Evolutionary conservation across 2,113 vertebrate genomes (phyloP), one percentile per base, ranked within the genome.

Genomic region (Halichoerus grypus): DNA sequence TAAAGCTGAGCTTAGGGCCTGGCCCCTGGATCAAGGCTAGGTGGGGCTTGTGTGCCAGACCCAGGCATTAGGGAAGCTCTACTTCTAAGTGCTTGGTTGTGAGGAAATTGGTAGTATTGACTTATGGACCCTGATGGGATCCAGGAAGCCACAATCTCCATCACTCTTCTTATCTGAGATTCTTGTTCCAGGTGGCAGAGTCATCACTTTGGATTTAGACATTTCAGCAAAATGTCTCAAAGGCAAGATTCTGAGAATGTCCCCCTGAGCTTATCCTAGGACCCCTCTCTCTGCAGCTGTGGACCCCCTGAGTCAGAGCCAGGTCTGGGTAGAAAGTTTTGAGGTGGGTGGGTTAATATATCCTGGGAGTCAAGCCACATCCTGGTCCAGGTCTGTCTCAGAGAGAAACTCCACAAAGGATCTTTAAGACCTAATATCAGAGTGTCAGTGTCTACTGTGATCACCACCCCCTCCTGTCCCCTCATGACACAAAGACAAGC

Each of bases 211-310:
- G 46, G 46, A 84, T 33, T 42, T 57, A 51, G n/a, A 80, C 31
- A 33, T 79, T 91, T 77, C 33, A 65, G 89, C 16, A 83, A 72
- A 91, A 59, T 80, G 12, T 93, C 67, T 88, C 69, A 83, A 87
- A 77, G 22, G 49, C 24, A 85, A 76, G n/a, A 67, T 28, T 33
- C 69, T 26, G 22, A 42, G 61, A 94, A 26, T 42, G 33, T 8
- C 3, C 7, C 16, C 16, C 0, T 1, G n/a, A 36, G 24, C 49
- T 42, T 63, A 36, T 69, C 9, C 33, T 22, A 11, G 65, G 49
- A 24, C 39, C 13, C 9, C 18, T 12, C 24, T 63, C 36, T 87
- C 46, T n/a, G 5, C 18, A 36, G 55, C 24, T 36, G 46, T 24
- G 46, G 49, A 57, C 53, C 31, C 19, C 8, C 1, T 0, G 7